Evolutionary conservation across 2,888 invertebrate genomes (phyloP), one percentile per base, ranked within the genome.

Genomic region (Trileptium ribeirensis): DNA sequence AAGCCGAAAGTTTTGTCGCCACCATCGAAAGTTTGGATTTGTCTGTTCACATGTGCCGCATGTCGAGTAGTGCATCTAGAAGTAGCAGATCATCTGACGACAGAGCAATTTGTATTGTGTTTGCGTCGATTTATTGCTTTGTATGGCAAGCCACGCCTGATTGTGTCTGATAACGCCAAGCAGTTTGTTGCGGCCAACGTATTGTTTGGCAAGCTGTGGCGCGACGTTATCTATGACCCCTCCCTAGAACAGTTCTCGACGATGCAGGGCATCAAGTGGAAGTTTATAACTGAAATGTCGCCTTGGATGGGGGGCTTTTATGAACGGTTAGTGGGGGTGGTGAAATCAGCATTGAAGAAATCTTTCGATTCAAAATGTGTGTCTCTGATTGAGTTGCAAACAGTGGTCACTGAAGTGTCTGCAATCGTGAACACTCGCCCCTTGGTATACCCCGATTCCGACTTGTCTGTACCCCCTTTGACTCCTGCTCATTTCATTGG

Each of bases 111-210:
- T 81, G 33, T 89, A 3, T 82, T 84, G 67, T 85, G 86, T 3
- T 81, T 89, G 3, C 79, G 87, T 64, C 81, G 88, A 74, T 89
- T 89, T 36, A 15, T n/a, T 24, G 51, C 51, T 24, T 15, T 51
- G 8, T 51, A 15, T 51, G 87, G 89, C 2, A 81, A 86, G 37
- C 87, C 88, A 0, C 82, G 74, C 15, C 83, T 85, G 1, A 86
- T 89, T 0, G 88, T 86, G 74, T 86, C 86, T 34, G 89, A 90
- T 80, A 89, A 89, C 81, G 89, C 88, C 0, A 86, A 87, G 0
- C 89, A 89, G 82, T 90, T 90, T 83, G 51, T 51, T 24, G 51
- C 51, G 51, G 51, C 51, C 8, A 51, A 51, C 24, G 8, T 24
- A 15, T 8, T 24, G 51, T 51, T 51, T 51, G 8, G 8, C 24